Evolutionary conservation across 2,888 invertebrate genomes (phyloP).

Genomic region (Pterostichus niger): DNA sequence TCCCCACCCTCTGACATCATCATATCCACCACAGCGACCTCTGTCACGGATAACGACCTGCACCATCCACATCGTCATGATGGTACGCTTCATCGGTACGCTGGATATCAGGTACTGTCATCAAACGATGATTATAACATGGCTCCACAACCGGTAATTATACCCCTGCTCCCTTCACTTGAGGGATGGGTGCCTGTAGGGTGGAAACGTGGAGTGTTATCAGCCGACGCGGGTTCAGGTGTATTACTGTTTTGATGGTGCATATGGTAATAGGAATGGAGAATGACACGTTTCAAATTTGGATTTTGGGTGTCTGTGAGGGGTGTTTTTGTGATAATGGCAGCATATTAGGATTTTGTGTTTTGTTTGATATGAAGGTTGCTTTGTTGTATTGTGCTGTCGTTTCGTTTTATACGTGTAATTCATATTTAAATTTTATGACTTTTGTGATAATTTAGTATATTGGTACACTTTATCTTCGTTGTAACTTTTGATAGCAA

Average conservation of each 20-base stretch:
- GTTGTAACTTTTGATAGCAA: too few species aligned
- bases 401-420: too few species aligned
- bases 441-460: too few species aligned
- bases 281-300: background rate
- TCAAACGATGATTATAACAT: conserved; percentile 51
- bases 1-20: too few species aligned
- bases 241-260: background rate
- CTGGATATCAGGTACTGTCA: conserved; percentile 50
- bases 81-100: background rate
- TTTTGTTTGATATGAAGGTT: too few species aligned
- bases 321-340: too few species aligned
- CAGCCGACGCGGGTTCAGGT: background rate
- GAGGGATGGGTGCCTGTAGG: background rate
- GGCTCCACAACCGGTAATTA: conserved; percentile 34
- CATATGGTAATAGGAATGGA: background rate
- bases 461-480: too few species aligned
- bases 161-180: background rate
- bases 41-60: too few species aligned
- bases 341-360: too few species aligned
- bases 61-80: background rate
- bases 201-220: conserved; percentile 13
- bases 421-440: too few species aligned
- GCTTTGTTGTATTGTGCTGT: too few species aligned
- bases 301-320: too few species aligned
- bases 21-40: background rate